Evolutionary conservation across 2,797 vertebrate species (phyloP), one percentile per base, ranked within the genome.

Genomic region (Pseudochromis fuscus): DNA sequence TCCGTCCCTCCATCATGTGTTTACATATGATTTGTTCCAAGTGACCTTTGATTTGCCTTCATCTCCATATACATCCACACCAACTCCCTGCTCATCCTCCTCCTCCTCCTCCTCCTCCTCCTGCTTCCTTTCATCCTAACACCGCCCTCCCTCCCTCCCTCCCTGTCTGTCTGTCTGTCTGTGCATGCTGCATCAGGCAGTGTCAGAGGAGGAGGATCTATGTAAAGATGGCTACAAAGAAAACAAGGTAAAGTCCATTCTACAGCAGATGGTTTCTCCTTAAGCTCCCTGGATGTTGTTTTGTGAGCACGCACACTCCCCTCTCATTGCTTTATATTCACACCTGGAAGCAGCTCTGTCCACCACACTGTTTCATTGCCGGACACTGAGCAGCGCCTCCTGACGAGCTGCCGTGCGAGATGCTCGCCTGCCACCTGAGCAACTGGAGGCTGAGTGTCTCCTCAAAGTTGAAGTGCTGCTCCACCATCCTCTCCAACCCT

Each of bases 141-240:
- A 3, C 46, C 59, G 44, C 58, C 21, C 4, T 12, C 52, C 25
- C 2, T 31, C 28, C 55, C 38, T 72, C 71, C 49, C 53, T 53
- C 45, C 7, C 21, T 37, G 48, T 25, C 60, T 12, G 46, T 42
- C 66, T 44, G 18, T n/a, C 40, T 80, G 65, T 81, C 79, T 75
- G 58, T 64, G 56, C 85, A 81, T 51, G 85, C 88, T 82, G 72
- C 86, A 25, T 88, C 86, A 91, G 90, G 84, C 90, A 83, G 84
- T 77, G 83, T 73, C 80, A 83, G 89, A 87, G 75, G 88, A 91
- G 60, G 87, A 92, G 59, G 33, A 67, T 37, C 87, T 83, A 4
- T 87, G 74, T 87, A 90, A 81, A 79, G 90, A 92, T 13, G 75
- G 74, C 77, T 87, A 90, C 87, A 90, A 87, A 67, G 92, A 92